phyloP scores from a whole-genome alignment of 2,113 vertebrate genomes.

The Cyanistes caeruleus region DNA sequence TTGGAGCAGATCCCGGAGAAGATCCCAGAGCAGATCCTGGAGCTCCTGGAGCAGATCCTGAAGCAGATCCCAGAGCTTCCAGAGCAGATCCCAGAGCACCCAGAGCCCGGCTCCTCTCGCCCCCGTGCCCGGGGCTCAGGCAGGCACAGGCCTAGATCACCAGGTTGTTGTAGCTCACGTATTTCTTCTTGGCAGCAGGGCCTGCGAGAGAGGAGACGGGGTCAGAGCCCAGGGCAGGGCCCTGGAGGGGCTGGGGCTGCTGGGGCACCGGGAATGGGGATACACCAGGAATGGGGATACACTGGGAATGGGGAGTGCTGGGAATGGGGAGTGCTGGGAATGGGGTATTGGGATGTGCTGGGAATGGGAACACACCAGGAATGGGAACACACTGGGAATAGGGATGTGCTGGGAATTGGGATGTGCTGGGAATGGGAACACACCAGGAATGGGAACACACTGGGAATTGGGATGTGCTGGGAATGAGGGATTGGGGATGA shows the following conservation, averaged over 20 bases:
- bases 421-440: no score
- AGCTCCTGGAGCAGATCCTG: no score
- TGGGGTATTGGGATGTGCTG: not conserved
- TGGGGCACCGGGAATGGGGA: not conserved
- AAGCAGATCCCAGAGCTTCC: no score
- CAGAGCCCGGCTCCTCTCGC: slow-evolving; percentile 54
- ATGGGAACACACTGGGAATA: no score
- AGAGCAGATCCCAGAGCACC: no score
- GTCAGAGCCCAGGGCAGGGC: not conserved
- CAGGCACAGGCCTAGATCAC: slow-evolving; percentile 80
- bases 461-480: not conserved
- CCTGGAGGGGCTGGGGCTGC: fast-evolving
- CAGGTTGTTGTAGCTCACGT: slow-evolving; percentile 94
- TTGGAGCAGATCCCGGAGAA: no score
- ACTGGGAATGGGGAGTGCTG: not conserved
- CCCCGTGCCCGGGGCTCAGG: slow-evolving; percentile 25
- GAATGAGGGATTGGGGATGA: no score
- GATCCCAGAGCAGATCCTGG: no score
- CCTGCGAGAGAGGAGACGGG: slow-evolving; percentile 71
- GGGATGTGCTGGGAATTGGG: not conserved
- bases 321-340: not conserved
- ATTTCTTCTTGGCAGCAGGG: slow-evolving; percentile 92
- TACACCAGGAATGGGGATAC: not conserved
- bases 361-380: no score
- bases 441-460: not conserved